Evolutionary conservation across 2,113 vertebrate genomes (phyloP).

Genomic region (Gnathonemus echidnorhynchus): DNA sequence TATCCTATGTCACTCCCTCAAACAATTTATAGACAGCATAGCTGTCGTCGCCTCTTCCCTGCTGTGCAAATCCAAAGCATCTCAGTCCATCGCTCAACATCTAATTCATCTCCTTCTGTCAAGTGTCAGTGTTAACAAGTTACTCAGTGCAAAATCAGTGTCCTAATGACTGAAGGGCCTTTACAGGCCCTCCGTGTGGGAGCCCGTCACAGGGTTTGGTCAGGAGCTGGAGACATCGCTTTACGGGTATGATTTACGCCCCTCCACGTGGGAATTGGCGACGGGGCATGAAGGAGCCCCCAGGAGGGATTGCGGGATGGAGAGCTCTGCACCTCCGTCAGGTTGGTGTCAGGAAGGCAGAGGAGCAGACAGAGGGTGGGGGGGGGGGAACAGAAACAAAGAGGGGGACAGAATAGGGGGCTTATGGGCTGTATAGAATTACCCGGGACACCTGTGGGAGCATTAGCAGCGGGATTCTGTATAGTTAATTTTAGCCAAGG

Average conservation of each 20-base stretch:
- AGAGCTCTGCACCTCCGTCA: not conserved
- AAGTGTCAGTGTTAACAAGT: not conserved
- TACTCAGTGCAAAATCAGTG: not conserved
- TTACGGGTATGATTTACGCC: not conserved
- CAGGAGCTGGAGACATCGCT: not conserved
- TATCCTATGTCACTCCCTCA: not conserved
- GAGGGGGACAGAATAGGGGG: constrained; percentile 10
- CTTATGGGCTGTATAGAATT: constrained; percentile 41
- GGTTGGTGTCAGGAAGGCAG: not conserved
- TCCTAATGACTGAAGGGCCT: not conserved
- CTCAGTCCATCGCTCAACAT: not conserved
- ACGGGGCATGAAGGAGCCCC: not conserved
- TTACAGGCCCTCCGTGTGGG: not conserved
- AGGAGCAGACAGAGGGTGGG: not conserved
- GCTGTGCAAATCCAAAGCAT: not conserved
- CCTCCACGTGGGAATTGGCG: not conserved
- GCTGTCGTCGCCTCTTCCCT: not conserved
- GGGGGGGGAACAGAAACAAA: not conserved
- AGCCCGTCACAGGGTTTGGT: not conserved
- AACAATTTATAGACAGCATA: constrained; percentile 10
- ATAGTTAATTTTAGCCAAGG: constrained; percentile 55
- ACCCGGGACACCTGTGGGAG: constrained; percentile 25
- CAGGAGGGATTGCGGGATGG: not conserved
- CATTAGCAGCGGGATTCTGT: constrained; percentile 32
- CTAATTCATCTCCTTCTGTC: constrained; percentile 4